Conservation (phyloP, 2,797 vertebrate genomes). For the Paguma larvata region DNA sequence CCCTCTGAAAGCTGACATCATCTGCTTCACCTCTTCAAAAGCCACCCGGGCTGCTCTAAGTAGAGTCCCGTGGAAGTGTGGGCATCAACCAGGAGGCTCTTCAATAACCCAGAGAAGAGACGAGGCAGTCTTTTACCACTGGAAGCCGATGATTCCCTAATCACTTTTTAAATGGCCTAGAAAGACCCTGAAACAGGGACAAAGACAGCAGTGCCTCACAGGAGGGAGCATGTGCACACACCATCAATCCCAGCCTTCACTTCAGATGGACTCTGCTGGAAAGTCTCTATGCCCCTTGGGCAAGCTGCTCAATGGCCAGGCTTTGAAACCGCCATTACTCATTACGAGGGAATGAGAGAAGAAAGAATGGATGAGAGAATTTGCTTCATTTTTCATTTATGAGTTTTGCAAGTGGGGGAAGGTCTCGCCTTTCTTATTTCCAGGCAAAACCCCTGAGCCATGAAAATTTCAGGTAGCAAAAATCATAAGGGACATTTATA, state of each 20-base stretch:
- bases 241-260: background rate
- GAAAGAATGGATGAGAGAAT: background rate
- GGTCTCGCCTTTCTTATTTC: background rate
- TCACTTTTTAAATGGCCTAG: background rate
- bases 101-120: background rate
- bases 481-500: background rate
- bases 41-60: background rate
- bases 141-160: background rate
- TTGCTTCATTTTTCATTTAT: constrained; percentile 55
- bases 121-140: background rate
- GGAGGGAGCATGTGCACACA: background rate
- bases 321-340: background rate
- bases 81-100: background rate
- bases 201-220: background rate
- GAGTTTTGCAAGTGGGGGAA: background rate
- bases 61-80: background rate
- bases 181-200: background rate
- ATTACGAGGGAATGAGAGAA: background rate
- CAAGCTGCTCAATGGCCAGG: background rate
- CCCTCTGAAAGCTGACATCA: background rate
- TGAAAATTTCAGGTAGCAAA: constrained; percentile 42
- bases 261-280: background rate
- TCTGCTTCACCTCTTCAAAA: background rate
- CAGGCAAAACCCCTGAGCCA: background rate
- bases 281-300: background rate